Percentiles rank a stretch among this genome's conserved stretches.
Evolutionary conservation across 2,797 vertebrate species (phyloP).

Genomic region (Oryzias sinensis): DNA sequence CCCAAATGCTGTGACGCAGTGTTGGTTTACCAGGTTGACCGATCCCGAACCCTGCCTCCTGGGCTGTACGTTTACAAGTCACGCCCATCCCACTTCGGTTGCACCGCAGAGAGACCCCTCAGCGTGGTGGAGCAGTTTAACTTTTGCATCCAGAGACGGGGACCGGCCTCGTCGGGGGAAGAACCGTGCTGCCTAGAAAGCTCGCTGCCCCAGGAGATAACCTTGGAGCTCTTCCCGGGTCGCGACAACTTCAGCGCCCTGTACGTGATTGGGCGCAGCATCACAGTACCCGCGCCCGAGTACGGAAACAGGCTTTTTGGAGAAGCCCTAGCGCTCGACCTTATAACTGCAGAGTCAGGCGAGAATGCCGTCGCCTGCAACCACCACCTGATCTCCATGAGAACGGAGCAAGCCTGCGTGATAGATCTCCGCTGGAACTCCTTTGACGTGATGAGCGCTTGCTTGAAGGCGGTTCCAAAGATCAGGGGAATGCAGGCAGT

Average conservation of each 20-base stretch:
- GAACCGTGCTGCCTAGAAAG: background rate
- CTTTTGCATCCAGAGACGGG: background rate
- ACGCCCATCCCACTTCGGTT: background rate
- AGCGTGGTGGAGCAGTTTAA: background rate
- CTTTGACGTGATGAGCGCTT: background rate
- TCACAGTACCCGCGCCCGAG: background rate
- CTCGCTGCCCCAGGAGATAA: background rate
- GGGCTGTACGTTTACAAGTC: constrained; percentile 3
- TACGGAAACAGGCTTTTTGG: constrained; percentile 1
- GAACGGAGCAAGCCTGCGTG: background rate
- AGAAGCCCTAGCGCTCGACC: background rate
- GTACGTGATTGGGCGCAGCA: constrained; percentile 2
- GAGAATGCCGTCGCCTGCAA: background rate
- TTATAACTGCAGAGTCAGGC: background rate
- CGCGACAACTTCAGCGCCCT: background rate
- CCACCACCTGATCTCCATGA: background rate
- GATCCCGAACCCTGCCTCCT: background rate
- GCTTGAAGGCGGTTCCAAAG: background rate
- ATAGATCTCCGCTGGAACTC: background rate
- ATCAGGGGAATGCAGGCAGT: background rate
- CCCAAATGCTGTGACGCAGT: background rate
- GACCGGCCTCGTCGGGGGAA: background rate
- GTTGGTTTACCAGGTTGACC: background rate
- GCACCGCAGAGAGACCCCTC: background rate
- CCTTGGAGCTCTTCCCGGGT: background rate